A percentile compares a stretch with the other conserved stretches of the same genome.
These are phyloP conservation scores for Falco punctatus DNA, from an alignment of 2,113 vertebrate genomes.

Conservation along the genomic window DNA sequence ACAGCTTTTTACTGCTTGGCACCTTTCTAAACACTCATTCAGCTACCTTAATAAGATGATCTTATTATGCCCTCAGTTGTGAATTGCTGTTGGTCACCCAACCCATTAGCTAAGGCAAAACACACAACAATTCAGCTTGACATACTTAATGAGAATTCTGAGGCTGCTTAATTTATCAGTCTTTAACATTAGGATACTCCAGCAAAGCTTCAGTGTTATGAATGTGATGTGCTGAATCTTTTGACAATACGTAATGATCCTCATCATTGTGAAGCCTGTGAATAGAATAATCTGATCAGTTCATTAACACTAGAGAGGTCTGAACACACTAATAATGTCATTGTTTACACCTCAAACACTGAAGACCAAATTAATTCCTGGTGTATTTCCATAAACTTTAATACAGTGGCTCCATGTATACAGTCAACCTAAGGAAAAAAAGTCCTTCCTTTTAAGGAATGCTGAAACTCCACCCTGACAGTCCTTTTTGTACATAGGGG, in stretches of 20 bases:
- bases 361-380: slow-evolving; percentile 9
- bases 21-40: neutral
- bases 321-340: slow-evolving; percentile 12
- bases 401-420: neutral
- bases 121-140: slow-evolving; percentile 26
- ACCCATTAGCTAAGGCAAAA: slow-evolving; percentile 47
- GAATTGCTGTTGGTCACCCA: slow-evolving; percentile 41
- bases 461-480: neutral
- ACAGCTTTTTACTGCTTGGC: neutral
- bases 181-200: slow-evolving; percentile 21
- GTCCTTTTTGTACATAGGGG: neutral
- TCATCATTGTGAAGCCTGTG: slow-evolving; percentile 40
- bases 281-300: slow-evolving; percentile 44
- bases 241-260: slow-evolving; percentile 49
- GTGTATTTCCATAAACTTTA: neutral
- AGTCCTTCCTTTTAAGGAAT: neutral
- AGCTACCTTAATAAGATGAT: neutral
- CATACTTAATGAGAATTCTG: slow-evolving; percentile 45
- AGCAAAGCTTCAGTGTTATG: slow-evolving; percentile 11
- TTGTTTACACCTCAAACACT: slow-evolving; percentile 17
- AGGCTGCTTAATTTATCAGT: slow-evolving; percentile 49
- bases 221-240: slow-evolving; percentile 50
- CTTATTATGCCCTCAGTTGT: neutral
- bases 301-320: slow-evolving; percentile 33
- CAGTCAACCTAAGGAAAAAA: neutral